Conservation (phyloP, 2,888 invertebrate species). For the Xylophagus ater region DNA sequence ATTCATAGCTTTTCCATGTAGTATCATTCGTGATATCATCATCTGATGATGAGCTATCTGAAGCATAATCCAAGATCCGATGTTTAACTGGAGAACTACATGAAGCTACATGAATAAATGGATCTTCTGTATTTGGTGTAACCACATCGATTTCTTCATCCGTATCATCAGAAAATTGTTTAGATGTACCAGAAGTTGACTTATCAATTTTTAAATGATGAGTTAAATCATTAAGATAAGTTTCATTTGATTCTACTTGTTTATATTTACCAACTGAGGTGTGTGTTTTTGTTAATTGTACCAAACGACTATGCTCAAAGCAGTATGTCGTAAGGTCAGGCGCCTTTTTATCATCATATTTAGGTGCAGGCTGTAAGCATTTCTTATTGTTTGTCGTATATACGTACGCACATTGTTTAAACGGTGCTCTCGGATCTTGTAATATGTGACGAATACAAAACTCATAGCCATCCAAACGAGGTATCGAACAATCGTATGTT, state of each 20-base stretch:
- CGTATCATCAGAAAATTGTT: slow-evolving; percentile 26
- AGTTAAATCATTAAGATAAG: slow-evolving; percentile 51
- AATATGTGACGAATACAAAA: slow-evolving; percentile 68
- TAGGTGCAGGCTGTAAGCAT: too few species aligned
- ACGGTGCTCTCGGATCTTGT: too few species aligned
- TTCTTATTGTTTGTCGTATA: too few species aligned
- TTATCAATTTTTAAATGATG: too few species aligned
- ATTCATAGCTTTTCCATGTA: too few species aligned
- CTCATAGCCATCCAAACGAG: slow-evolving; percentile 57
- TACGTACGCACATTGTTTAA: too few species aligned
- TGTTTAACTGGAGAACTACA: slow-evolving; percentile 42
- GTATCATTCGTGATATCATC: slow-evolving; percentile 57
- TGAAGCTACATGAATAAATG: slow-evolving; percentile 43
- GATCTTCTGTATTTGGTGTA: too few species aligned
- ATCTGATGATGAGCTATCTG: slow-evolving; percentile 54
- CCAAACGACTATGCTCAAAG: too few species aligned
- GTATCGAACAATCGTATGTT: too few species aligned
- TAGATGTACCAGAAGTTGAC: slow-evolving; percentile 24
- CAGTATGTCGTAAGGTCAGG: slow-evolving; percentile 45
- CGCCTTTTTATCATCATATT: slow-evolving; percentile 59
- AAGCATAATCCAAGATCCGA: slow-evolving; percentile 56
- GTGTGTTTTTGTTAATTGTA: too few species aligned
- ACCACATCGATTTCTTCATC: too few species aligned
- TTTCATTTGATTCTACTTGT: slow-evolving; percentile 57
- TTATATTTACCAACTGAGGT: too few species aligned